These are phyloP conservation scores for Sandelia bainsii DNA, from an alignment of 2,797 vertebrate genomes.

Conservation along the genomic window DNA sequence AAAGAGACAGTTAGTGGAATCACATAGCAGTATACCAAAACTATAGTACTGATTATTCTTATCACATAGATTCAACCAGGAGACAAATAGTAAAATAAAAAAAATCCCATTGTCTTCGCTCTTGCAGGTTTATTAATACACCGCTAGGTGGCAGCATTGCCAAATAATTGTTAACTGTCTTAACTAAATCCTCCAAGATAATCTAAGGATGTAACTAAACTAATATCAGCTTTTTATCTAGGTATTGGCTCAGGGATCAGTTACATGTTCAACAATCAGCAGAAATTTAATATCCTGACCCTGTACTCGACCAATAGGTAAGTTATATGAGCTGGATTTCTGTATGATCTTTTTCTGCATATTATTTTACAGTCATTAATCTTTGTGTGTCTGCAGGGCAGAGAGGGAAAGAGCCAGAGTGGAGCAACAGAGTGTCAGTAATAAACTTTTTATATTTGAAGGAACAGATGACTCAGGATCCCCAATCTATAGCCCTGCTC, in stretches of 20 bases:
- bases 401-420: slow-evolving; percentile 91
- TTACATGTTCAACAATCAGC: slow-evolving; percentile 81
- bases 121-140: slow-evolving; percentile 12
- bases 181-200: no score
- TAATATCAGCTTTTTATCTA: slow-evolving; percentile 20
- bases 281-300: slow-evolving; percentile 93
- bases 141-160: slow-evolving; percentile 56
- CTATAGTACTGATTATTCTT: not conserved
- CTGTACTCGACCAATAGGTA: slow-evolving; percentile 94
- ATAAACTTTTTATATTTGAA: slow-evolving; percentile 89
- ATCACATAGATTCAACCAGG: not conserved
- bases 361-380: not conserved
- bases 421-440: slow-evolving; percentile 83
- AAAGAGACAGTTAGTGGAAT: not conserved
- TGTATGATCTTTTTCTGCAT: not conserved
- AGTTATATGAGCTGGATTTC: slow-evolving; percentile 18
- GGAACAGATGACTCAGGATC: slow-evolving; percentile 75
- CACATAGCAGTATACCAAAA: not conserved
- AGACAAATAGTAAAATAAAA: not conserved
- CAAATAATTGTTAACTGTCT: not conserved
- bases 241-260: slow-evolving; percentile 79
- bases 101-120: not conserved
- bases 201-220: not conserved
- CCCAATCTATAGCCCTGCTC: slow-evolving; percentile 83
- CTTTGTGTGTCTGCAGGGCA: slow-evolving; percentile 78